Conservation (phyloP, 1,140 invertebrate genomes). For the Diorhabda elongata region DNA sequence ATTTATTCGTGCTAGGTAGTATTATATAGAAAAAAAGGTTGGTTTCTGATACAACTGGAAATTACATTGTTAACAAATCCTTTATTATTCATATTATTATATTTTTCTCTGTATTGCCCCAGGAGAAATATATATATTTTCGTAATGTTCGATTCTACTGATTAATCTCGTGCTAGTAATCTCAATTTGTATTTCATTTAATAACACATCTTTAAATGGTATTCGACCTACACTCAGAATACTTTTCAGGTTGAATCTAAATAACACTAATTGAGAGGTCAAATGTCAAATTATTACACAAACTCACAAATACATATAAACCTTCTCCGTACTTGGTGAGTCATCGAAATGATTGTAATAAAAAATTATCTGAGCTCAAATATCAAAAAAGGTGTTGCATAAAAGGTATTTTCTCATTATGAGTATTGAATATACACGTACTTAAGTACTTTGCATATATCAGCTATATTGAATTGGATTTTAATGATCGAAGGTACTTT, state of each 20-base stretch:
- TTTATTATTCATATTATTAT: too few species aligned
- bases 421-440: background rate
- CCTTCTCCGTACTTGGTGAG: background rate
- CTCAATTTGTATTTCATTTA: background rate
- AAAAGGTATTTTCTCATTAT: background rate
- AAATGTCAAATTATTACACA: constrained; percentile 1
- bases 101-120: too few species aligned
- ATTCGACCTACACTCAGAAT: background rate
- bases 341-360: constrained; percentile 2
- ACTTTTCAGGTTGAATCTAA: background rate
- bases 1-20: too few species aligned
- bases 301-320: background rate
- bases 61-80: too few species aligned
- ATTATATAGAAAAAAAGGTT: too few species aligned
- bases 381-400: background rate
- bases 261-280: background rate
- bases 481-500: too few species aligned
- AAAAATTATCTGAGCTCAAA: background rate
- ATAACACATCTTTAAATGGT: background rate
- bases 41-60: too few species aligned
- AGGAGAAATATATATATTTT: too few species aligned
- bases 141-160: too few species aligned
- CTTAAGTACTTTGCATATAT: background rate
- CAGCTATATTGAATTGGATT: background rate
- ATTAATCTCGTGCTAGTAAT: background rate